Conservation (phyloP, 2,888 invertebrate species). For the Pseudoips prasinana region DNA sequence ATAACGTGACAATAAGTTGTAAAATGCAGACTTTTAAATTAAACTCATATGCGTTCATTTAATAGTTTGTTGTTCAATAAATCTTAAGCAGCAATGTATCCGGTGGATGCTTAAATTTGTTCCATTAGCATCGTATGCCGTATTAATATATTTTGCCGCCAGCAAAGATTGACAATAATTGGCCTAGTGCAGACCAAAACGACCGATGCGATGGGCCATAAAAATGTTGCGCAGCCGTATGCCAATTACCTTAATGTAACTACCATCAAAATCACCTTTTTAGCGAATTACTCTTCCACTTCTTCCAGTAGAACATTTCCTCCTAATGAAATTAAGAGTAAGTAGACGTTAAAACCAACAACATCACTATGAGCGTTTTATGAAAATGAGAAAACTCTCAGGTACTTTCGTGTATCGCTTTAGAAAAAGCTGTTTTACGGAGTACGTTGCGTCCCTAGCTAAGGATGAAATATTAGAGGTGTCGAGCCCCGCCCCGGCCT, state of each 20-base stretch:
- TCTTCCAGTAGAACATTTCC: constrained; percentile 59
- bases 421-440: constrained; percentile 42
- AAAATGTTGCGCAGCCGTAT: constrained; percentile 73
- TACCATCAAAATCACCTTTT: constrained; percentile 74
- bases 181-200: constrained; percentile 65
- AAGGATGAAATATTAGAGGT: constrained; percentile 73
- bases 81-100: constrained; percentile 65
- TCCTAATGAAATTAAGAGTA: constrained; percentile 69
- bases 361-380: constrained; percentile 47
- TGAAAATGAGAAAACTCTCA: constrained; percentile 54
- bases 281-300: constrained; percentile 58
- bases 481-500: constrained; percentile 58
- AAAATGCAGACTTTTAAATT: constrained; percentile 50
- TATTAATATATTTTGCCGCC: constrained; percentile 56
- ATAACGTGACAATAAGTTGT: constrained; percentile 41
- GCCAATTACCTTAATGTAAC: constrained; percentile 79
- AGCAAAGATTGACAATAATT: constrained; percentile 69
- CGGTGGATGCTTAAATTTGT: constrained; percentile 62
- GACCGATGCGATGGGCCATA: constrained; percentile 67
- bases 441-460: constrained; percentile 44
- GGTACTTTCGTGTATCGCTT: constrained; percentile 45
- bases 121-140: constrained; percentile 65
- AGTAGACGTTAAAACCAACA: constrained; percentile 38
- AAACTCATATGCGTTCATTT: too few species aligned
- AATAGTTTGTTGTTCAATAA: constrained; percentile 58